phyloP scores from a whole-genome alignment of 2,888 invertebrate genomes.

The Erannis defoliaria region DNA sequence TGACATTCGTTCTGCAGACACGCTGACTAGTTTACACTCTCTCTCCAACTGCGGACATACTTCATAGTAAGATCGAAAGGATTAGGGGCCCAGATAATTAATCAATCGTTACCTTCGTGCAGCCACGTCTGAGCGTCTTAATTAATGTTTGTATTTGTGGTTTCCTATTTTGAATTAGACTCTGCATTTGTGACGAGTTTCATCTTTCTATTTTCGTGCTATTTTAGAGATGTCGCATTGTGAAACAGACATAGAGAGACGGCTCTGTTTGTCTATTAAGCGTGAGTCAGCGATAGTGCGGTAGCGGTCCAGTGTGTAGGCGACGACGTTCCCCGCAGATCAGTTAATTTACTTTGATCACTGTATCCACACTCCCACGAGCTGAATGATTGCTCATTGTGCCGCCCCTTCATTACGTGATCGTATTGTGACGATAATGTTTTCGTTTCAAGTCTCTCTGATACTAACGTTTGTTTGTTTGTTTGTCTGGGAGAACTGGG shows the following conservation, averaged over 20 bases:
- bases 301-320: conserved; percentile 44
- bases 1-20: conserved; percentile 69
- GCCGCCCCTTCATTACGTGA: conserved; percentile 57
- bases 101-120: conserved; percentile 39
- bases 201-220: conserved; percentile 22
- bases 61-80: conserved; percentile 47
- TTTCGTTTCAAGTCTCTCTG: conserved; percentile 41
- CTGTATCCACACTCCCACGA: conserved; percentile 60
- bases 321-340: conserved; percentile 55
- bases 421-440: conserved; percentile 44
- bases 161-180: conserved; percentile 25
- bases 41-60: conserved; percentile 54
- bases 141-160: conserved; percentile 36
- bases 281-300: conserved; percentile 40
- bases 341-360: conserved; percentile 62
- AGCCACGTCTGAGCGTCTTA: conserved; percentile 34
- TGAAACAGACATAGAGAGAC: conserved; percentile 21
- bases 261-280: conserved; percentile 38
- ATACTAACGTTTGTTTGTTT: conserved; percentile 47
- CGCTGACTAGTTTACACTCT: conserved; percentile 69
- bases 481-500: conserved; percentile 30
- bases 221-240: conserved; percentile 16
- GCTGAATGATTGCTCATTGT: conserved; percentile 60
- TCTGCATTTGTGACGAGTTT: conserved; percentile 18
- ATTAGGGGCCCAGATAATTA: conserved; percentile 44